Evolutionary conservation across 2,888 invertebrate species (phyloP).

Genomic region (Parochlus steinenii): DNA sequence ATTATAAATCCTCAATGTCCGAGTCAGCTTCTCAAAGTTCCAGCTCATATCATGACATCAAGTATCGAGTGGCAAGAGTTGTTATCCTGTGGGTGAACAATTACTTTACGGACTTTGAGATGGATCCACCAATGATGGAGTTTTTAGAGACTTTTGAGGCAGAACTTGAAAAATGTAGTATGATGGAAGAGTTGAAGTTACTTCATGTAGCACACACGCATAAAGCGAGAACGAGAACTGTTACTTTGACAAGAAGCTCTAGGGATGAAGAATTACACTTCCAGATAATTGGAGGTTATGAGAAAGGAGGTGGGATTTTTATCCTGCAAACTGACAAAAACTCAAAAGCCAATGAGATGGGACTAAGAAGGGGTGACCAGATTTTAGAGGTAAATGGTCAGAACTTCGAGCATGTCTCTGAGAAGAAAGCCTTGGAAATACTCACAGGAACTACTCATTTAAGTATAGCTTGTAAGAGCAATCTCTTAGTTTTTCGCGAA

Average conservation of each 20-base stretch:
- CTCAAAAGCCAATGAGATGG: conserved; percentile 90
- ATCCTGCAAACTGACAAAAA: conserved; percentile 85
- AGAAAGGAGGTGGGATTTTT: conserved; percentile 82
- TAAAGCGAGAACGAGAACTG: conserved; percentile 82
- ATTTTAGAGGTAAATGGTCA: conserved; percentile 96
- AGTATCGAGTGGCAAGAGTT: conserved; percentile 77
- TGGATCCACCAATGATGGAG: conserved; percentile 90
- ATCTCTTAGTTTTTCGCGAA: conserved; percentile 70
- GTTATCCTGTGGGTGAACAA: conserved; percentile 98
- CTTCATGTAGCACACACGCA: conserved; percentile 95
- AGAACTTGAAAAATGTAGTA: conserved; percentile 64
- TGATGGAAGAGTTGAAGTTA: conserved; percentile 66
- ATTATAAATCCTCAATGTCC: conserved; percentile 4
- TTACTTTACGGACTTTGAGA: conserved; percentile 96
- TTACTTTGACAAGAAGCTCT: conserved; percentile 80
- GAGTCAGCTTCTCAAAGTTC: conserved; percentile 15
- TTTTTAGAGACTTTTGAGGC: conserved; percentile 86
- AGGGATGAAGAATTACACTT: conserved; percentile 90
- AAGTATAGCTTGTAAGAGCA: conserved; percentile 92
- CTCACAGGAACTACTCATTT: conserved; percentile 88
- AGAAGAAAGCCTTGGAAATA: conserved; percentile 82
- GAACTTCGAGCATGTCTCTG: conserved; percentile 85
- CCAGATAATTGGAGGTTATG: conserved; percentile 84
- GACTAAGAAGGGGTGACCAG: conserved; percentile 93
- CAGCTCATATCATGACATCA: conserved; percentile 32